Evolutionary conservation across 2,113 vertebrate genomes (phyloP).

Genomic region (Anarhynchus alexandrinus): DNA sequence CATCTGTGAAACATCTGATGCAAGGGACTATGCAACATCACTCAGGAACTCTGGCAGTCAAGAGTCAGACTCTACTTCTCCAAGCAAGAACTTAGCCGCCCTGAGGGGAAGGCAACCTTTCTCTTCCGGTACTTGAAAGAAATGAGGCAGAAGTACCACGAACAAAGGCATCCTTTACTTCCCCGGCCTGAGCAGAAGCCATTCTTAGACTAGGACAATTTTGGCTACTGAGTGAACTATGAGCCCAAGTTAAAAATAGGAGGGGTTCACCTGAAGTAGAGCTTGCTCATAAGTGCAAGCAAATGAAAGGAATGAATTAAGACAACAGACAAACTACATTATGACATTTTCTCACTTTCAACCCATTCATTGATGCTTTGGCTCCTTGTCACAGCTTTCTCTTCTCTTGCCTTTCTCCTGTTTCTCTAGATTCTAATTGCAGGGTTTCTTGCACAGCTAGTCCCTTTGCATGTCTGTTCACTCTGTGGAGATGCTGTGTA

Average conservation of each 20-base stretch:
- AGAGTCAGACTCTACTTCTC: background rate
- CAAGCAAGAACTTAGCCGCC: background rate
- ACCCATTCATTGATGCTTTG: background rate
- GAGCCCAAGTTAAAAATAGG: background rate
- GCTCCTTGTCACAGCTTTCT: background rate
- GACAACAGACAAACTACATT: background rate
- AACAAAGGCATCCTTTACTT: background rate
- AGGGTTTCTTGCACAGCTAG: fast-evolving
- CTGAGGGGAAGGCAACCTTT: background rate
- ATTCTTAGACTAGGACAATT: background rate
- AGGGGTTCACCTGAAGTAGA: background rate
- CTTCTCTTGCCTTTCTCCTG: background rate
- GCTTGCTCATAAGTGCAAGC: background rate
- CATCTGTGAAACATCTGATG: background rate
- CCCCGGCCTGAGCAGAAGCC: background rate
- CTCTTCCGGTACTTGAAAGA: background rate
- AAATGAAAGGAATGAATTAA: background rate
- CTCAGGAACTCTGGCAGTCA: background rate
- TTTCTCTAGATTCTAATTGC: background rate
- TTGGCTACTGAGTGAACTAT: background rate
- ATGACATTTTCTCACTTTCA: background rate
- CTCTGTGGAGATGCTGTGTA: background rate
- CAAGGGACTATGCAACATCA: background rate
- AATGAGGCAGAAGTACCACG: background rate
- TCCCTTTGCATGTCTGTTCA: background rate